Percentiles rank a stretch among this genome's conserved stretches.
phyloP scores from a whole-genome alignment of 1,140 invertebrate genomes.

The Aphelinus certus region DNA sequence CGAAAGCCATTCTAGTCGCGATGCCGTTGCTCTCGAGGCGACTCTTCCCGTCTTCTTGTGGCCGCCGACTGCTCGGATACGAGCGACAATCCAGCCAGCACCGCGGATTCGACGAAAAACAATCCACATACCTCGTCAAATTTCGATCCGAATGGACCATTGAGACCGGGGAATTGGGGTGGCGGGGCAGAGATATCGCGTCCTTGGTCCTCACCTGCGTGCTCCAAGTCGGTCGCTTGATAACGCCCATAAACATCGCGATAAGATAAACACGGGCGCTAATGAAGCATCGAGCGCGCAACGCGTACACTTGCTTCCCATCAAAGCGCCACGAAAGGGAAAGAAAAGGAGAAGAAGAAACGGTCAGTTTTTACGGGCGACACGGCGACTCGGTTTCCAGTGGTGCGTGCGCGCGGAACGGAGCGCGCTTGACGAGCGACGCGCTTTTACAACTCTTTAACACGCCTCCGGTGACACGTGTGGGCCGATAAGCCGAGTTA shows the following conservation, averaged over 20 bases:
- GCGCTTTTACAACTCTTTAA: conserved; percentile 2
- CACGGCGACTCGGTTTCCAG: background rate
- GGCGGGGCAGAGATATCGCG: too few species aligned
- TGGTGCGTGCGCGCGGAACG: background rate
- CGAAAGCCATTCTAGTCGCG: too few species aligned
- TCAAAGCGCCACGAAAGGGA: background rate
- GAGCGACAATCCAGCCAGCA: too few species aligned
- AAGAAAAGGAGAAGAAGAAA: background rate
- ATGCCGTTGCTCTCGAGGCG: too few species aligned
- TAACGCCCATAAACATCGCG: conserved; percentile 31
- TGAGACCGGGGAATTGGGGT: too few species aligned
- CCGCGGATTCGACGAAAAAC: too few species aligned
- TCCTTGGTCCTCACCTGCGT: too few species aligned
- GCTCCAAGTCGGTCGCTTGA: background rate
- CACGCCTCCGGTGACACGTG: background rate
- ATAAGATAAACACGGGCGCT: conserved; percentile 37
- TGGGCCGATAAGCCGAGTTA: background rate
- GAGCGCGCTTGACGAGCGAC: background rate
- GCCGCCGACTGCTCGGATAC: too few species aligned
- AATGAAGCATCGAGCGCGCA: conserved; percentile 25
- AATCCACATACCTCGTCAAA: too few species aligned
- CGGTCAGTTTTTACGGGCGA: background rate
- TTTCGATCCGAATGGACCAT: too few species aligned
- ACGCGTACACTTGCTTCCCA: conserved; percentile 19
- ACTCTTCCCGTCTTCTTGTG: too few species aligned